These are phyloP conservation scores for Ectemnius cavifrons DNA, from an alignment of 2,888 invertebrate species.

Conservation along the genomic window DNA sequence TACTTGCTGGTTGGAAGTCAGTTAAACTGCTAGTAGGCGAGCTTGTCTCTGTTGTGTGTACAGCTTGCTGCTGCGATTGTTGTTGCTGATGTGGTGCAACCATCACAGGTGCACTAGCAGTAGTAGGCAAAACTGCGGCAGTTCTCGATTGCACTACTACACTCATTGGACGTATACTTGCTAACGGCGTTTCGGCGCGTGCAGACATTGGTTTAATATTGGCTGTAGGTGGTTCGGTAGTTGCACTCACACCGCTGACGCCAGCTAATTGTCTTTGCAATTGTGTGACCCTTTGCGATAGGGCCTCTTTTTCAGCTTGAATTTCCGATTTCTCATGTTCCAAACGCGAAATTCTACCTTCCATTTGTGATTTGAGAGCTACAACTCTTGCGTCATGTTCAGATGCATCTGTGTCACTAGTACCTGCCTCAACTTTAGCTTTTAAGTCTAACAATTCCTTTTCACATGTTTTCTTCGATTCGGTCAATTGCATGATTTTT, in stretches of 20 bases:
- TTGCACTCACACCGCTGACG: constrained; percentile 80
- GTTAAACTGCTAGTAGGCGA: constrained; percentile 88
- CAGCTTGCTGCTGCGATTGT: constrained; percentile 81
- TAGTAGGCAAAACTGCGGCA: constrained; percentile 89
- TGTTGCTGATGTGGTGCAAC: constrained; percentile 73
- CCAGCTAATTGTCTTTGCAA: constrained; percentile 85
- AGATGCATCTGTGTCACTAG: constrained; percentile 69
- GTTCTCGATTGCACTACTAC: constrained; percentile 83
- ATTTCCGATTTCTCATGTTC: constrained; percentile 87
- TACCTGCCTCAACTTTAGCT: constrained; percentile 66
- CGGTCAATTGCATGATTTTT: constrained; percentile 86
- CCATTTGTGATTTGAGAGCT: constrained; percentile 85
- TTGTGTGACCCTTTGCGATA: constrained; percentile 85
- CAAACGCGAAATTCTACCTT: constrained; percentile 83
- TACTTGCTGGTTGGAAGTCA: constrained; percentile 92
- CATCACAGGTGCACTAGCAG: constrained; percentile 79
- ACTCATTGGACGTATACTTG: constrained; percentile 95
- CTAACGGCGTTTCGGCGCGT: constrained; percentile 90
- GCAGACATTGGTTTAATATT: constrained; percentile 97
- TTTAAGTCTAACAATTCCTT: constrained; percentile 72
- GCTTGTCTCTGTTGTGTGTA: constrained; percentile 79
- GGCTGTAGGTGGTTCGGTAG: constrained; percentile 87
- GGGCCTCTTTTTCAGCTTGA: constrained; percentile 83
- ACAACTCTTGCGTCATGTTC: constrained; percentile 79
- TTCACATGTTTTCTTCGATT: constrained; percentile 82